These are phyloP conservation scores for Silurus aristotelis DNA, from an alignment of 2,797 vertebrate species.

Conservation along the genomic window DNA sequence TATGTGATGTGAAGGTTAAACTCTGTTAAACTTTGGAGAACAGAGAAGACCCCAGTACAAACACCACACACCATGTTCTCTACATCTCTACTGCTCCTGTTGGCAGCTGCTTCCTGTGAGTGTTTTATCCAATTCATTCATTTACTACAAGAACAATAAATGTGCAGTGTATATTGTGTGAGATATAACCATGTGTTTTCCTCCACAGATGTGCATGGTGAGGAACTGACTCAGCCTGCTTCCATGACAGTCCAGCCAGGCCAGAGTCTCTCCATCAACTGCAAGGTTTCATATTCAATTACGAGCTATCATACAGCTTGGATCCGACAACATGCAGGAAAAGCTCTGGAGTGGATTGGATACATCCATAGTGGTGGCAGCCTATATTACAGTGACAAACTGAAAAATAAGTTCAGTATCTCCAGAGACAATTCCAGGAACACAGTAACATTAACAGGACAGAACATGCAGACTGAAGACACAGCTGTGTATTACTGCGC, in stretches of 20 bases:
- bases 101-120: too few relatives aligned
- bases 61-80: too few relatives aligned
- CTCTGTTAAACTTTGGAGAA: neutral
- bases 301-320: conserved; percentile 37
- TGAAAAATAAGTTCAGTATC: conserved; percentile 54
- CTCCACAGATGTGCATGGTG: too few relatives aligned
- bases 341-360: conserved; percentile 43
- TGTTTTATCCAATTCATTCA: too few relatives aligned
- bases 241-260: too few relatives aligned
- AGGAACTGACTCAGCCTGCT: too few relatives aligned
- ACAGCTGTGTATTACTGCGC: conserved; percentile 55
- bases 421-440: conserved; percentile 35
- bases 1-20: neutral
- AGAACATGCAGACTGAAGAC: conserved; percentile 48
- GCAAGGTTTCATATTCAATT: conserved; percentile 47
- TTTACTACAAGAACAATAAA: too few relatives aligned
- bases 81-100: too few relatives aligned
- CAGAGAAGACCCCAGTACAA: too few relatives aligned
- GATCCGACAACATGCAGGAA: conserved; percentile 42
- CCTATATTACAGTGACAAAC: neutral
- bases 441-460: conserved; percentile 40
- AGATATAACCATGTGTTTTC: too few relatives aligned
- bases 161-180: too few relatives aligned
- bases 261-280: conserved; percentile 34
- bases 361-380: conserved; percentile 15